Evolutionary conservation across 2,113 vertebrate species (phyloP).

Genomic region (Rhinopomastus cyanomelas): DNA sequence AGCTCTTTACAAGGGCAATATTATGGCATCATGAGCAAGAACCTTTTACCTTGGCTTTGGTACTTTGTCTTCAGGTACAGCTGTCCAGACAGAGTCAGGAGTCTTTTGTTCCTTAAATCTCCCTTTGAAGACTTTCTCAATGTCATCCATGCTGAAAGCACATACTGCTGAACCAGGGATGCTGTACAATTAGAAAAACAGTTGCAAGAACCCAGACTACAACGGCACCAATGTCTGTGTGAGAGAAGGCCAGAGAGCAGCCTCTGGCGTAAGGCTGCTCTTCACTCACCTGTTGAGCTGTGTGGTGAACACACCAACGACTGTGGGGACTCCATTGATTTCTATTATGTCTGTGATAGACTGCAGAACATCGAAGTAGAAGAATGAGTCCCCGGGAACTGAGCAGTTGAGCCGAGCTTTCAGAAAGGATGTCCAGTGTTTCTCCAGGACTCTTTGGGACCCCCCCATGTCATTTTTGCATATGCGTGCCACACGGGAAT

Average conservation of each 20-base stretch:
- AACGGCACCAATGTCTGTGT: not conserved
- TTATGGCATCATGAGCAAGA: not conserved
- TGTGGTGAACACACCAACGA: constrained; percentile 95
- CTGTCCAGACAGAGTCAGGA: constrained; percentile 95
- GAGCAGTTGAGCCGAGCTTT: constrained; percentile 97
- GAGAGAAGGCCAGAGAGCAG: not conserved
- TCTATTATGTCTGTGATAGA: constrained; percentile 94
- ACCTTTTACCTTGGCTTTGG: constrained; percentile 89
- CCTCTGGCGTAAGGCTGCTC: not conserved
- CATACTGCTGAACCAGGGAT: constrained; percentile 97
- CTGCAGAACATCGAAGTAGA: constrained; percentile 98
- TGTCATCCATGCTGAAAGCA: constrained; percentile 96
- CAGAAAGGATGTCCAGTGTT: constrained; percentile 98
- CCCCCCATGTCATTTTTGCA: constrained; percentile 98
- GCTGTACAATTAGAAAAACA: constrained; percentile 68
- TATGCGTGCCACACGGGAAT: constrained; percentile 96
- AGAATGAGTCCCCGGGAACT: constrained; percentile 95
- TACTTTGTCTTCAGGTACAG: constrained; percentile 93
- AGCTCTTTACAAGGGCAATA: not conserved
- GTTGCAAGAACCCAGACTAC: not conserved
- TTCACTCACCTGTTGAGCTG: constrained; percentile 94
- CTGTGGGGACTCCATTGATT: constrained; percentile 87
- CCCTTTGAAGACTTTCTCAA: constrained; percentile 92
- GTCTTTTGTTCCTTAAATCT: constrained; percentile 98
- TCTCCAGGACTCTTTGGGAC: constrained; percentile 96